phyloP scores from a whole-genome alignment of 2,113 vertebrate species.

The Fulmarus glacialis region DNA sequence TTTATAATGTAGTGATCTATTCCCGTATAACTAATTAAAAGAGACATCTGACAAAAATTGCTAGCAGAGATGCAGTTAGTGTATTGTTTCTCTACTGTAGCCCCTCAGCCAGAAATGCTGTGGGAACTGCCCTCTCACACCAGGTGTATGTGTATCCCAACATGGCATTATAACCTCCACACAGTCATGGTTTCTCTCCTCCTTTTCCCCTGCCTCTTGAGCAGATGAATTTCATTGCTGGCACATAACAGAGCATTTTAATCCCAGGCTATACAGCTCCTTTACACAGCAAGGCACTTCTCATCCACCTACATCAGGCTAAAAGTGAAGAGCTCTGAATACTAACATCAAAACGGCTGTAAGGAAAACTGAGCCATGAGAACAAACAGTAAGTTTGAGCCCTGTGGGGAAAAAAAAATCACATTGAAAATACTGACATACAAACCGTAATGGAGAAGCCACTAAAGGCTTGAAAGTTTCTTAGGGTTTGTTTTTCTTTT shows the following conservation, averaged over 20 bases:
- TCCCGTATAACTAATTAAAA: neutral
- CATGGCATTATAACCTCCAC: neutral
- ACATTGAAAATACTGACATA: neutral
- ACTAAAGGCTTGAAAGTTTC: neutral
- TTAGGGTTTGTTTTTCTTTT: neutral
- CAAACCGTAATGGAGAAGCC: neutral
- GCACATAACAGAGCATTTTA: neutral
- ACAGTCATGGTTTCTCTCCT: neutral
- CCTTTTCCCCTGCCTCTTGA: neutral
- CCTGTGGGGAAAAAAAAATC: neutral
- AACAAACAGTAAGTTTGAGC: neutral
- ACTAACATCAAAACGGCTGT: neutral
- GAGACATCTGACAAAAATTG: neutral
- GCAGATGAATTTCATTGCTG: neutral
- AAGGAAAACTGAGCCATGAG: neutral
- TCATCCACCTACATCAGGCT: neutral
- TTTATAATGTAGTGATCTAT: neutral
- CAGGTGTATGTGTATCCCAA: rapidly evolving
- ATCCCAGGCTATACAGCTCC: neutral
- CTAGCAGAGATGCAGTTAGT: neutral
- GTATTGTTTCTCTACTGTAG: neutral
- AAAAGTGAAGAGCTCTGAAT: neutral
- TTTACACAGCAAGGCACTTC: neutral
- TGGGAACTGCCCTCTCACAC: neutral
- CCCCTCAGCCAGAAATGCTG: neutral